Base-by-base conservation (phyloP, 2,113 vertebrate genomes). In the Mormoops blainvillei region DNA sequence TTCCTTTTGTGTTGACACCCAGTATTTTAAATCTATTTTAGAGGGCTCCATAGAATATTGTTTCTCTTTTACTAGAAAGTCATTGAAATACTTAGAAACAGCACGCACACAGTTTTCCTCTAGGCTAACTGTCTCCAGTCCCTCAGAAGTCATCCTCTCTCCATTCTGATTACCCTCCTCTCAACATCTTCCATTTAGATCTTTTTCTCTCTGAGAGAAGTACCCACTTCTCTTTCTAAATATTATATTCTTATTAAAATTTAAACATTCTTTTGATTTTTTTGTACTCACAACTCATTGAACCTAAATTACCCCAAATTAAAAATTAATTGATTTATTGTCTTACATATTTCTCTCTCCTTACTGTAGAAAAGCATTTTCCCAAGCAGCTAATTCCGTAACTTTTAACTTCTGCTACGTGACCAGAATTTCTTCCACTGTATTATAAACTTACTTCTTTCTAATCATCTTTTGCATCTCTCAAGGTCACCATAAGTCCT, bases 391-490 rank as follows among this genome's bases (percentile, higher is more conserved):
- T 85, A 94, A 88, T 93, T 83, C 45, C 43, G 16, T 58, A 45
- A 84, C 26, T 74, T 43, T 83, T 83, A 83, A 86, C 33, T 86
- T 82, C 38, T 61, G 31, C 71, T 36, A 82, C n/a, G 36, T 94
- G 56, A 63, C 16, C 50, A 87, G 76, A 78, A 95, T 87, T 91
- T 36, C 45, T 68, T 77, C 41, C 16, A 28, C 67, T 19, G 65
- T 76, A 7, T 90, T 85, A 76, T 38, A 94, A 92, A 92, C n/a
- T 85, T 41, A 31, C 45, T 95, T 97, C 58, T 95, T 94, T 87
- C 36, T 89, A 83, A 78, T 86, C 86, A 78, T 82, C 89, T 89
- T 89, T 68, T 63, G 5, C 88, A 24, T 70, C 54, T 31, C 36
- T 96, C 82, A 93, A 85, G 94, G 82, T 93, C 77, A 93, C 54